phyloP scores from a whole-genome alignment of 2,888 invertebrate genomes.

The Byasa hedistus region DNA sequence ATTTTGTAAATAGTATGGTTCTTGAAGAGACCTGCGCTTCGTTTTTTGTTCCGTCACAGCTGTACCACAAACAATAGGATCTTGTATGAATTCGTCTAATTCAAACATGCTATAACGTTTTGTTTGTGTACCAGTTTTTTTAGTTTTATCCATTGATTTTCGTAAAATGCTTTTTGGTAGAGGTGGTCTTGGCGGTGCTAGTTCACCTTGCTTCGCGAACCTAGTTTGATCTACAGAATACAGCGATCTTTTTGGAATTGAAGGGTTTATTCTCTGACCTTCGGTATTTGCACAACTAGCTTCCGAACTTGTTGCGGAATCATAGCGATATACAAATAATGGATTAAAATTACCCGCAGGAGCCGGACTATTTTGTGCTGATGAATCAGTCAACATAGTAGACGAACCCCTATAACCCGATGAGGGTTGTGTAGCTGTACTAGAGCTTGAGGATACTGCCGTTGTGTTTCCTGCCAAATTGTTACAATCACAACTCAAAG shows the following conservation, averaged over 20 bases:
- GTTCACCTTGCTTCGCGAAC: constrained; percentile 68
- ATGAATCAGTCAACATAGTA: constrained; percentile 88
- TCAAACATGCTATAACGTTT: constrained; percentile 92
- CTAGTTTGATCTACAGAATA: constrained; percentile 79
- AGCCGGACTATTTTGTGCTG: constrained; percentile 84
- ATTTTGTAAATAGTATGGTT: constrained; percentile 83
- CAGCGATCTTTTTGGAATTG: constrained; percentile 84
- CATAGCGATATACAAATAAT: constrained; percentile 90
- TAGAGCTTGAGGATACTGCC: constrained; percentile 83
- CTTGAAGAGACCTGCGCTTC: constrained; percentile 87
- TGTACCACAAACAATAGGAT: constrained; percentile 68
- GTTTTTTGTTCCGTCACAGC: constrained; percentile 74
- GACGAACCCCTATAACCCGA: constrained; percentile 93
- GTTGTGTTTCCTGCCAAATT: constrained; percentile 78
- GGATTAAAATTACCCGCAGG: constrained; percentile 83
- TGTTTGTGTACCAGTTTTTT: constrained; percentile 72
- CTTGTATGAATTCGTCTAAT: constrained; percentile 80
- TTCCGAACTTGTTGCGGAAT: constrained; percentile 86
- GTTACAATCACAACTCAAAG: constrained; percentile 81
- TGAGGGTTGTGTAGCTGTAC: constrained; percentile 89
- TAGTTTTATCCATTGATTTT: constrained; percentile 80
- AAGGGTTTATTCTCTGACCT: constrained; percentile 71
- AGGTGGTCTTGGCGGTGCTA: constrained; percentile 85
- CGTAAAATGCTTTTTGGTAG: constrained; percentile 86
- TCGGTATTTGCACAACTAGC: constrained; percentile 84